phyloP scores from a whole-genome alignment of 2,113 vertebrate species.

The Nothobranchius kuhntae region DNA sequence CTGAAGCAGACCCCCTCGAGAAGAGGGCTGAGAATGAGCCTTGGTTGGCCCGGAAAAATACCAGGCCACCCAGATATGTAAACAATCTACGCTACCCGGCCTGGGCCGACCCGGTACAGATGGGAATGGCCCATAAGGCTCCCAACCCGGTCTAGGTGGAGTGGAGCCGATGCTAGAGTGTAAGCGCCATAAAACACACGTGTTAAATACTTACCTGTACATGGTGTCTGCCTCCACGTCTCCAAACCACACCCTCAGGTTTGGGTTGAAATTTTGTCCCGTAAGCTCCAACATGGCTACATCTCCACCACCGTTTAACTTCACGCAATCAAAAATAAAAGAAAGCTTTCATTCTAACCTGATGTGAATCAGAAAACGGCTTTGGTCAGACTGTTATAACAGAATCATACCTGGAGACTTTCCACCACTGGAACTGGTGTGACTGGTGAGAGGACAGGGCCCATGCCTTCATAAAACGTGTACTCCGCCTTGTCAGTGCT shows the following conservation, averaged over 20 bases:
- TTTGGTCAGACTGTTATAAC: neutral
- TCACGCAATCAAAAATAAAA: slow-evolving; percentile 8
- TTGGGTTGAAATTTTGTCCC: slow-evolving; percentile 96
- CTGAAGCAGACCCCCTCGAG: too few species aligned
- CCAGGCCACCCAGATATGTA: too few species aligned
- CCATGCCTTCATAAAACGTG: slow-evolving; percentile 97
- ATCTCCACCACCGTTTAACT: slow-evolving; percentile 96
- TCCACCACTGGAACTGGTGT: slow-evolving; percentile 97
- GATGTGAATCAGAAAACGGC: neutral
- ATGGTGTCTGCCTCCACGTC: slow-evolving; percentile 98
- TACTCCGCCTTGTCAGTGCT: slow-evolving; percentile 99
- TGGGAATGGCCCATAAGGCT: too few species aligned
- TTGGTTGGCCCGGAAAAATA: too few species aligned
- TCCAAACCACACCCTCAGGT: slow-evolving; percentile 97
- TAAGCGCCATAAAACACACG: too few species aligned
- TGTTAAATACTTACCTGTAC: slow-evolving; percentile 83
- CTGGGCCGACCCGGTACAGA: too few species aligned
- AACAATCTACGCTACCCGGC: too few species aligned
- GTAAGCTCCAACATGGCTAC: slow-evolving; percentile 98
- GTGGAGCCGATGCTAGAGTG: too few species aligned
- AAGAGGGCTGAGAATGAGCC: too few species aligned
- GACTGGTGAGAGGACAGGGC: slow-evolving; percentile 91
- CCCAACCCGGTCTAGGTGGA: too few species aligned
- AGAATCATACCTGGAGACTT: slow-evolving; percentile 78
- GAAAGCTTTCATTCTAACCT: neutral